A percentile compares a stretch with the other conserved stretches of the same genome.
phyloP scores from a whole-genome alignment of 2,113 vertebrate species.

The Corvus moneduloides region DNA sequence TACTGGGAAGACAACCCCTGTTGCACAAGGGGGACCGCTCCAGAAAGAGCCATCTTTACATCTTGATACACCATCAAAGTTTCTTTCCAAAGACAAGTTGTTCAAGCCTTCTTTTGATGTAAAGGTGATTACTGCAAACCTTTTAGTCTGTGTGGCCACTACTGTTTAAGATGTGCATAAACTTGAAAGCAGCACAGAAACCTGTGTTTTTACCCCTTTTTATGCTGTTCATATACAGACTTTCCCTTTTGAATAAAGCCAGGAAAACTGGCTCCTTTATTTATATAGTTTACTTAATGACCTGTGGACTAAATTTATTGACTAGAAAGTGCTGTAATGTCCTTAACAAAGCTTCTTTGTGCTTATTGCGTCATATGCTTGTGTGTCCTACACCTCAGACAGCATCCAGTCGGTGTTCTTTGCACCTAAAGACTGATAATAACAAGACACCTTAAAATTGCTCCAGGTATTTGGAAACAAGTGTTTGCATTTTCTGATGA shows the following conservation, averaged over 20 bases:
- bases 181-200: not conserved
- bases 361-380: not conserved
- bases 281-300: not conserved
- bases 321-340: not conserved
- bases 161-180: not conserved
- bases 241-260: not conserved
- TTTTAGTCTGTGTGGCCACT: not conserved
- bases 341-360: not conserved
- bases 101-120: constrained; percentile 93
- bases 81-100: constrained; percentile 89
- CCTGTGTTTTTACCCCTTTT: not conserved
- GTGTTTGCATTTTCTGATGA: not conserved
- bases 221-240: not conserved
- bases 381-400: not conserved
- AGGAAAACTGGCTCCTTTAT: not conserved
- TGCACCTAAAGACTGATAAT: not conserved
- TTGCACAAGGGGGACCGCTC: not conserved
- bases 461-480: not conserved
- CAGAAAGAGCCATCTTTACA: constrained; percentile 82
- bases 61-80: constrained; percentile 94
- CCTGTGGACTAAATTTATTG: not conserved
- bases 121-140: constrained; percentile 75
- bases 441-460: not conserved
- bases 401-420: not conserved
- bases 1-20: constrained; percentile 35